Conservation (phyloP, 2,888 invertebrate species). For the Ormyrus thymus region DNA sequence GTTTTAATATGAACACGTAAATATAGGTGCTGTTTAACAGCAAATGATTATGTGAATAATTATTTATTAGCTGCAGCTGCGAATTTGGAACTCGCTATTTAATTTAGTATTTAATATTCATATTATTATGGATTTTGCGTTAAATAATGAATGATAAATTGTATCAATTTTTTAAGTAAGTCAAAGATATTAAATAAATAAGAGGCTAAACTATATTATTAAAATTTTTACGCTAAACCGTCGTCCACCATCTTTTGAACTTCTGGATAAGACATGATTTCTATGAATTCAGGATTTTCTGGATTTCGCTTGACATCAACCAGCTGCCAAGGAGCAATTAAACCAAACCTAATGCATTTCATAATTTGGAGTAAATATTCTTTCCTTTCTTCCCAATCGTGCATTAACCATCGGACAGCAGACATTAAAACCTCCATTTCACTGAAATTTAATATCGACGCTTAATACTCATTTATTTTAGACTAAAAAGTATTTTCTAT, state of each 20-base stretch:
- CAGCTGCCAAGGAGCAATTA: slow-evolving; percentile 87
- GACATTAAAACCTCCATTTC: slow-evolving; percentile 89
- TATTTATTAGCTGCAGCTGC: neutral
- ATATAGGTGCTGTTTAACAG: neutral
- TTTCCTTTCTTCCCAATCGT: slow-evolving; percentile 81
- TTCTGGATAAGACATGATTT: slow-evolving; percentile 81
- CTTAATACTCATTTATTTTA: neutral
- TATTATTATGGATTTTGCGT: too few species aligned
- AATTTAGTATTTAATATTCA: too few species aligned
- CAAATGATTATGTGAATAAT: slow-evolving; percentile 7
- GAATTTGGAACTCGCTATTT: too few species aligned
- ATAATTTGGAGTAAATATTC: slow-evolving; percentile 79
- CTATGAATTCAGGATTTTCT: slow-evolving; percentile 83
- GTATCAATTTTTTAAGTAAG: neutral
- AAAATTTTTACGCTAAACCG: slow-evolving; percentile 82
- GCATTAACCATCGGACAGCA: slow-evolving; percentile 86
- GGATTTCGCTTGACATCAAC: slow-evolving; percentile 86
- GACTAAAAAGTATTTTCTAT: neutral
- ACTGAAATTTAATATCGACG: slow-evolving; percentile 66
- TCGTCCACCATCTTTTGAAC: slow-evolving; percentile 88
- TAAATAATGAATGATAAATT: neutral
- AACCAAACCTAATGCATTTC: slow-evolving; percentile 85
- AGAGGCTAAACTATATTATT: too few species aligned
- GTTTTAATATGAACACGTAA: slow-evolving; percentile 1
- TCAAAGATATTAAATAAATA: neutral